Conservation (phyloP, 2,113 vertebrate genomes). For the Acanthochromis polyacanthus region DNA sequence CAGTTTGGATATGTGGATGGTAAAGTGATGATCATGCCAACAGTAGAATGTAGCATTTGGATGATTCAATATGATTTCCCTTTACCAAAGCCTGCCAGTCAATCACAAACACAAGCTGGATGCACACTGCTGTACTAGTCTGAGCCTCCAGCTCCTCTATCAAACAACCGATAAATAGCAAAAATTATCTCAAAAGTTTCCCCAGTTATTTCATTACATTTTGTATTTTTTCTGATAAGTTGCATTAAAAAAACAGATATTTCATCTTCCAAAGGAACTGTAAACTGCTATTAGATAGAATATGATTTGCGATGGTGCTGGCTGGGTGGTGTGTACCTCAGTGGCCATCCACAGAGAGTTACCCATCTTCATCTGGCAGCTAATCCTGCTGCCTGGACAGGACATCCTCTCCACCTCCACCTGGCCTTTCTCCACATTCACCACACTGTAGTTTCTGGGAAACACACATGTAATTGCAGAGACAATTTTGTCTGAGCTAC, state of each 20-base stretch:
- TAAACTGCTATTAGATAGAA: not conserved
- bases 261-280: not conserved
- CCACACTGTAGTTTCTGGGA: slow-evolving; percentile 93
- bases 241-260: too few relatives aligned
- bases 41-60: too few relatives aligned
- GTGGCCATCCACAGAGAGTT: slow-evolving; percentile 94
- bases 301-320: not conserved
- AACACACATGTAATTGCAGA: not conserved
- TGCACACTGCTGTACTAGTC: not conserved
- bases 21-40: too few relatives aligned
- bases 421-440: slow-evolving; percentile 93
- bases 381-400: slow-evolving; percentile 91
- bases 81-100: too few relatives aligned
- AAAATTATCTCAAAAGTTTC: too few relatives aligned
- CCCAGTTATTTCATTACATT: too few relatives aligned
- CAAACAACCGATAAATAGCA: too few relatives aligned
- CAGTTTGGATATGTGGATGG: not conserved
- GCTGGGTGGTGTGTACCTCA: slow-evolving; percentile 83
- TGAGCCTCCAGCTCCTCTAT: too few relatives aligned
- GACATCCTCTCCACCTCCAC: slow-evolving; percentile 92
- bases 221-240: too few relatives aligned
- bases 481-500: not conserved
- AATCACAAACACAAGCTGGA: not conserved
- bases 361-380: slow-evolving; percentile 93
- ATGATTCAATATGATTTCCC: too few relatives aligned